phyloP scores from a whole-genome alignment of 2,797 vertebrate species.

The Ctenopoma multispine region DNA sequence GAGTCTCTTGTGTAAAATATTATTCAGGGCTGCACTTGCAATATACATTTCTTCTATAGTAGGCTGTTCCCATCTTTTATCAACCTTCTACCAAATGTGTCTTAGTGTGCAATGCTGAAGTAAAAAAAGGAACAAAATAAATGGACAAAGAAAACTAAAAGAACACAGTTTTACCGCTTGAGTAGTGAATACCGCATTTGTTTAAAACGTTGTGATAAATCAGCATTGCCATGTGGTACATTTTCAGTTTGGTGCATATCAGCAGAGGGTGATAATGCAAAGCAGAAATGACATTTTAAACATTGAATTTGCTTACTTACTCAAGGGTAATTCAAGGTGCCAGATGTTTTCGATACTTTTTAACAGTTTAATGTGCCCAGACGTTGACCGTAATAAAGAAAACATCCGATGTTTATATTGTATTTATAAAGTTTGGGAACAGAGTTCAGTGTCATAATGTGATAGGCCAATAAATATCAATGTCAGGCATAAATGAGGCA shows the following conservation, averaged over 20 bases:
- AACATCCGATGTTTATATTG: not conserved
- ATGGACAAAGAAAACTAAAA: constrained; percentile 9
- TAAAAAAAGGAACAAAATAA: not conserved
- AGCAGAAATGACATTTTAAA: constrained; percentile 35
- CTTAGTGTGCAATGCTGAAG: constrained; percentile 66
- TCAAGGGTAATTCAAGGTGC: not conserved
- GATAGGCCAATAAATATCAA: constrained; percentile 2
- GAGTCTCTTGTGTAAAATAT: constrained; percentile 41
- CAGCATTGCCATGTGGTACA: constrained; percentile 7
- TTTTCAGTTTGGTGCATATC: constrained; percentile 23
- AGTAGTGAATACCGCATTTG: constrained; percentile 32
- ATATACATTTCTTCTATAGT: constrained; percentile 14
- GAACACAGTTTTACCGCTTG: not conserved
- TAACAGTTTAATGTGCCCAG: constrained; percentile 8
- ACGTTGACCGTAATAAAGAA: not conserved
- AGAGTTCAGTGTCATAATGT: constrained; percentile 20
- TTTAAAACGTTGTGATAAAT: constrained; percentile 39
- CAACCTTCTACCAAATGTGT: constrained; percentile 73
- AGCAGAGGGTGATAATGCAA: constrained; percentile 3
- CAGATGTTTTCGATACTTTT: constrained; percentile 20
- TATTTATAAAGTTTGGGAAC: constrained; percentile 18
- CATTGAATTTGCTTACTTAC: constrained; percentile 11
- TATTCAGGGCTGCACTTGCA: constrained; percentile 40
- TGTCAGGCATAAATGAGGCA: constrained; percentile 24
- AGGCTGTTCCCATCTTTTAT: constrained; percentile 50